phyloP scores from a whole-genome alignment of 1,140 invertebrate species.

The Pararge aegeria region DNA sequence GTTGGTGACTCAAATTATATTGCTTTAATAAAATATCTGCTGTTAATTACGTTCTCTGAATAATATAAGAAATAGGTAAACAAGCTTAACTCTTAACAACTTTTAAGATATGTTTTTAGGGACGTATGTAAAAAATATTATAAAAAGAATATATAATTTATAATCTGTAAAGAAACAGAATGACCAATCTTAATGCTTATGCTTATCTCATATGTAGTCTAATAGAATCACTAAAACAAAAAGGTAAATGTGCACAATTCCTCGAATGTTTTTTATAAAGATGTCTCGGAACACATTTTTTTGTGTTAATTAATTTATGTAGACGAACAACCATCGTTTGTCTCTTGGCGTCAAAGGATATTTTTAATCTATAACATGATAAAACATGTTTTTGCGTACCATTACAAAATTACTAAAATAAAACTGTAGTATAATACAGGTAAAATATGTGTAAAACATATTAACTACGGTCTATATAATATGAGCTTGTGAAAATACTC shows the following conservation, averaged over 20 bases:
- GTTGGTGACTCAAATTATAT: no score
- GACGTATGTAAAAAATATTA: not conserved
- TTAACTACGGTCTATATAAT: no score
- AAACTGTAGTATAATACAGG: no score
- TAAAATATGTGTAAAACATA: no score
- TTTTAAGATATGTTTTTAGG: not conserved
- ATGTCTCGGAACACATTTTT: slow-evolving; percentile 1
- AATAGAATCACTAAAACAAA: slow-evolving; percentile 3
- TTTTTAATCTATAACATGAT: not conserved
- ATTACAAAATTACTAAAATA: not conserved
- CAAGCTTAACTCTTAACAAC: no score
- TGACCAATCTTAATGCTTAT: not conserved
- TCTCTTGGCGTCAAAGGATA: not conserved
- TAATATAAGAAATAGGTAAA: no score
- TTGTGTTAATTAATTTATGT: slow-evolving; percentile 10
- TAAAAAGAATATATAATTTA: not conserved
- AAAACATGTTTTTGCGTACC: not conserved
- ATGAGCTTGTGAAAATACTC: no score
- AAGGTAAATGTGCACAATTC: slow-evolving; percentile 3
- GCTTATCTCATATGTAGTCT: not conserved
- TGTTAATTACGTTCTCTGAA: no score
- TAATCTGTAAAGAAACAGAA: not conserved
- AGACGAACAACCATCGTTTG: not conserved
- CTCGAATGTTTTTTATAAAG: not conserved
- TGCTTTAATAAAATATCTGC: no score